A percentile compares a stretch with the other conserved stretches of the same genome.
These are phyloP conservation scores for Amphipoea lucens DNA, from an alignment of 2,888 invertebrate species.

Conservation along the genomic window DNA sequence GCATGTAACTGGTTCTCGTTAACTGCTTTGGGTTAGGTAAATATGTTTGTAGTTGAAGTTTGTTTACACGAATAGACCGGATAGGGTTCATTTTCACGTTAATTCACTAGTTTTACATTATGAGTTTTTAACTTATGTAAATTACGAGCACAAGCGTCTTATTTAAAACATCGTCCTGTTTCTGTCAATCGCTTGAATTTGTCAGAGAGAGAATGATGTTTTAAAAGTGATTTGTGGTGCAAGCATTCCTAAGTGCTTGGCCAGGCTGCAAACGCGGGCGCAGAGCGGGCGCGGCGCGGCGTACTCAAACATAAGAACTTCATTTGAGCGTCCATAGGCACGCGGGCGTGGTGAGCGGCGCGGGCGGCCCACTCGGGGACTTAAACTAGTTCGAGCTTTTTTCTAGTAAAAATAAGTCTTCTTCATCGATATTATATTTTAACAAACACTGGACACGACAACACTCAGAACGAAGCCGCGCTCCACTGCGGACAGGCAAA, in stretches of 20 bases:
- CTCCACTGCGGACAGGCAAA: too few relatives aligned
- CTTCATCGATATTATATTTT: too few relatives aligned
- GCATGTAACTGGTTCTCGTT: constrained; percentile 1
- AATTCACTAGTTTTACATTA: background rate
- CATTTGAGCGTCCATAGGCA: too few relatives aligned
- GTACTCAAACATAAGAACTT: too few relatives aligned
- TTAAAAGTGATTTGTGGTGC: background rate
- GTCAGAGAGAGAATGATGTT: background rate
- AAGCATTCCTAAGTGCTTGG: background rate
- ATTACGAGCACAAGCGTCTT: background rate
- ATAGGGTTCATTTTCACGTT: background rate
- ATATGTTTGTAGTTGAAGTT: constrained; percentile 1
- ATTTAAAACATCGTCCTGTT: background rate
- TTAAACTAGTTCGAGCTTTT: too few relatives aligned
- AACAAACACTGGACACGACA: too few relatives aligned
- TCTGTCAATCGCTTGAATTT: background rate
- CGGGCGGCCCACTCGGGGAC: too few relatives aligned
- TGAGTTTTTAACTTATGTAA: background rate
- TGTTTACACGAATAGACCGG: background rate
- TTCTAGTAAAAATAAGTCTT: too few relatives aligned
- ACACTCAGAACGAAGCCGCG: too few relatives aligned
- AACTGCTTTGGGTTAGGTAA: constrained; percentile 8
- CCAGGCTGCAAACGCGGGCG: too few relatives aligned
- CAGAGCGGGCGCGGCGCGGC: too few relatives aligned
- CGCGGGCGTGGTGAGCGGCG: too few relatives aligned